Percentiles rank a stretch among this genome's conserved stretches.
Conservation (phyloP, 2,888 invertebrate genomes). For the Macrostomum cliftonense region DNA sequence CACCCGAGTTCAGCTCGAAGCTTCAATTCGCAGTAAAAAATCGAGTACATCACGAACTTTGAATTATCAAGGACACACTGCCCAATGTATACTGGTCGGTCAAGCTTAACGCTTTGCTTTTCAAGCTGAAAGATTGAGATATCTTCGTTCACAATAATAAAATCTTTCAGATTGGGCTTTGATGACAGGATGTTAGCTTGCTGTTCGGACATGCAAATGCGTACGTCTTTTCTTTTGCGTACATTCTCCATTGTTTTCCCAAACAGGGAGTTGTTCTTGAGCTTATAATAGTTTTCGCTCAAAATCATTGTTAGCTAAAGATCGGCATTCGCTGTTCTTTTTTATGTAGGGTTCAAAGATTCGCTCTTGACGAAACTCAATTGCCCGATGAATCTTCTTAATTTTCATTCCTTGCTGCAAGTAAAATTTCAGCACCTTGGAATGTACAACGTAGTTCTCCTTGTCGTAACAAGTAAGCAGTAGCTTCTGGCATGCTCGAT, state of each 20-base stretch:
- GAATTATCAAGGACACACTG: conserved; percentile 32
- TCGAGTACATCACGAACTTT: conserved; percentile 34
- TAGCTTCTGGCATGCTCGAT: conserved; percentile 12
- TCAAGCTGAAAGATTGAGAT: conserved; percentile 3
- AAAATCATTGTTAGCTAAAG: conserved; percentile 21
- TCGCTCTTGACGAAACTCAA: conserved; percentile 18
- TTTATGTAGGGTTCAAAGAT: conserved; percentile 24
- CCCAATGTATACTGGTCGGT: conserved; percentile 35
- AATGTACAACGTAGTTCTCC: conserved; percentile 24
- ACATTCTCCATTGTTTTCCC: conserved; percentile 28
- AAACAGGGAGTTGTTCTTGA: background rate
- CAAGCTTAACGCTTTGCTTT: conserved; percentile 17
- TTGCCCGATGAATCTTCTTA: conserved; percentile 16
- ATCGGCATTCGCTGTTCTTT: conserved; percentile 16
- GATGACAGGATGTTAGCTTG: background rate
- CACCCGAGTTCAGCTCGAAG: background rate
- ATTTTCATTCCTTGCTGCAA: conserved; percentile 16
- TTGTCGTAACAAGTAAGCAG: conserved; percentile 15
- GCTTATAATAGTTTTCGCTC: conserved; percentile 21
- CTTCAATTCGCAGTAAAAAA: conserved; percentile 9
- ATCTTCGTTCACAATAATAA: background rate
- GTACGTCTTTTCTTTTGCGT: conserved; percentile 28
- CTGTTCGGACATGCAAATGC: conserved; percentile 12
- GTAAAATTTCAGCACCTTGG: conserved; percentile 23
- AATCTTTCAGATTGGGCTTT: conserved; percentile 13